phyloP scores from a whole-genome alignment of 2,797 vertebrate genomes.

The Melopsittacus undulatus region DNA sequence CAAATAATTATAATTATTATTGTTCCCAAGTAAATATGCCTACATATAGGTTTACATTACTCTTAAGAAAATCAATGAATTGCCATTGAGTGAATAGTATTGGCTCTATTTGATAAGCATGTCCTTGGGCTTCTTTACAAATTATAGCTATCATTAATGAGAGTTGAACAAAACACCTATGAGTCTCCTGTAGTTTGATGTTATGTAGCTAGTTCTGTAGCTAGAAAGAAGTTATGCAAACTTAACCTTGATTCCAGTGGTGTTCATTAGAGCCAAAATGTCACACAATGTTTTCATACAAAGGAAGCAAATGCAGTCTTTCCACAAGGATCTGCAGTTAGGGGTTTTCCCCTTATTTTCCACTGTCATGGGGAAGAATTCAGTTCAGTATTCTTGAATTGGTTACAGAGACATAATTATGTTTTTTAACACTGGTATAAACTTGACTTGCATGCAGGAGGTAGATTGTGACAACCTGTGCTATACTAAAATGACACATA shows the following conservation, averaged over 20 bases:
- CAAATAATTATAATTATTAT: not conserved
- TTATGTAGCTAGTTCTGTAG: not conserved
- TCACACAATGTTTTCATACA: not conserved
- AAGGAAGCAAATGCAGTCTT: not conserved
- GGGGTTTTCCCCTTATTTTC: not conserved
- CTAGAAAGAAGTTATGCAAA: not conserved
- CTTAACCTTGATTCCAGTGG: not conserved
- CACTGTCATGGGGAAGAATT: not conserved
- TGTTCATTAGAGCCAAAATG: not conserved
- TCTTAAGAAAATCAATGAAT: not conserved
- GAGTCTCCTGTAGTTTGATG: not conserved
- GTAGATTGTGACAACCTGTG: not conserved
- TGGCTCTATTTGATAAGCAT: not conserved
- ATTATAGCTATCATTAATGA: not conserved
- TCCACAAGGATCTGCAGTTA: not conserved
- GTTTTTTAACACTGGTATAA: not conserved
- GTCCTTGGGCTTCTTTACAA: not conserved
- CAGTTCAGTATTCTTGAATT: not conserved
- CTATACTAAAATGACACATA: not conserved
- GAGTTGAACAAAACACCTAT: not conserved
- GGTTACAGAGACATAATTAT: not conserved
- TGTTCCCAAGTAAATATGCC: not conserved
- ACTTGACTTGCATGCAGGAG: not conserved
- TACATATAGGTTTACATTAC: not conserved
- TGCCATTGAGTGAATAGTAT: not conserved